Evolutionary conservation across 2,888 invertebrate species (phyloP).

Genomic region (Dynastes grantii): DNA sequence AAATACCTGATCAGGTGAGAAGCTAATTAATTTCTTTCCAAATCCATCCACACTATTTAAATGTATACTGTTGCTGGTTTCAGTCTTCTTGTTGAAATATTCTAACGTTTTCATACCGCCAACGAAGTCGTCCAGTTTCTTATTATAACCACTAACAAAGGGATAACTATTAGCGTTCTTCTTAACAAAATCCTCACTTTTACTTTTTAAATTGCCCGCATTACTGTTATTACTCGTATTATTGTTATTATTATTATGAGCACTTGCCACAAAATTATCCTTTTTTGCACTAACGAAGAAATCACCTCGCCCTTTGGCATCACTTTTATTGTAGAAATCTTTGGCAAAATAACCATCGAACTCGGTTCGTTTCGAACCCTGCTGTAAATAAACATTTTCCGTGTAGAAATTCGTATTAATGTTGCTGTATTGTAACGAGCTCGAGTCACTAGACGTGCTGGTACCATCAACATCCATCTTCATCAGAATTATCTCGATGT

Average conservation of each 20-base stretch:
- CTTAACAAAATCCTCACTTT: slow-evolving; percentile 57
- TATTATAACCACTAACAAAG: slow-evolving; percentile 56
- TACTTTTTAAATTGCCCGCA: slow-evolving; percentile 55
- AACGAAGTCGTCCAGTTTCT: slow-evolving; percentile 59
- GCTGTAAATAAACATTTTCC: slow-evolving; percentile 51
- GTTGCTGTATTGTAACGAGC: slow-evolving; percentile 59
- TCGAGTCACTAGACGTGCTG: slow-evolving; percentile 67
- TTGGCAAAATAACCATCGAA: slow-evolving; percentile 54
- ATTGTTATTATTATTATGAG: slow-evolving; percentile 52
- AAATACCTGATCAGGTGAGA: slow-evolving; percentile 78
- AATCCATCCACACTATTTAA: slow-evolving; percentile 65
- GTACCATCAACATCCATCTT: slow-evolving; percentile 65
- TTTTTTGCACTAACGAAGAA: slow-evolving; percentile 58
- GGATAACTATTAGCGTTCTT: slow-evolving; percentile 53
- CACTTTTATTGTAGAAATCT: slow-evolving; percentile 47
- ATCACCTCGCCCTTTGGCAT: slow-evolving; percentile 56
- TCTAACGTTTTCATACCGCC: slow-evolving; percentile 62
- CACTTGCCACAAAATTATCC: slow-evolving; percentile 54
- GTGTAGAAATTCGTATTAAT: slow-evolving; percentile 64
- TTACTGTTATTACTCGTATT: slow-evolving; percentile 58
- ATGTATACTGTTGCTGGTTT: slow-evolving; percentile 63
- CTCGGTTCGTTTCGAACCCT: slow-evolving; percentile 46
- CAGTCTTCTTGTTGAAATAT: slow-evolving; percentile 63
- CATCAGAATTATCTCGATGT: slow-evolving; percentile 13
- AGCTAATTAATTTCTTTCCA: slow-evolving; percentile 68